These are phyloP conservation scores for Oxyruncus cristatus DNA, from an alignment of 2,113 vertebrate genomes.

Conservation along the genomic window DNA sequence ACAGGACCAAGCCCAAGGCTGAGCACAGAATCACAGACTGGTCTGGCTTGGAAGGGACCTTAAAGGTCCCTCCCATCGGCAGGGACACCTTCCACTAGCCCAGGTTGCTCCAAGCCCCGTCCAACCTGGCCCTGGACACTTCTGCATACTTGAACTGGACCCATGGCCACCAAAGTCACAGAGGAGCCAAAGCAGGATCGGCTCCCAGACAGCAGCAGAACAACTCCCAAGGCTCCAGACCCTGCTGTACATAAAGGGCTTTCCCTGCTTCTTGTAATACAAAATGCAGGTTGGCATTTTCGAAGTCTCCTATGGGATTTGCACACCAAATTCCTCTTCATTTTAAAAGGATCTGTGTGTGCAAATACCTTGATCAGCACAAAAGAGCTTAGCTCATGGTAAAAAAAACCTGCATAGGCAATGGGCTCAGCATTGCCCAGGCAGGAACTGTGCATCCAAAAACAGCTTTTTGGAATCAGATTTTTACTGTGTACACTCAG, in stretches of 20 bases:
- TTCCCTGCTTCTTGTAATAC: neutral
- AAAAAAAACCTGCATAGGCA: neutral
- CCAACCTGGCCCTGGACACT: neutral
- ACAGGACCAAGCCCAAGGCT: neutral
- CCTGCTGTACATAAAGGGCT: neutral
- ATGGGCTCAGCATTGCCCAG: neutral
- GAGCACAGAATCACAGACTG: neutral
- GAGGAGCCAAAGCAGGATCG: neutral
- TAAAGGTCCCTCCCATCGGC: neutral
- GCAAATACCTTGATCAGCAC: constrained; percentile 9
- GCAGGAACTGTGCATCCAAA: neutral
- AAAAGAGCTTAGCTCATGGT: neutral
- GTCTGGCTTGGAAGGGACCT: neutral
- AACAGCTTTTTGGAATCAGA: neutral
- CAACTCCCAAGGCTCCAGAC: neutral
- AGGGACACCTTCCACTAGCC: neutral
- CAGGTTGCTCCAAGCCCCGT: fast-evolving
- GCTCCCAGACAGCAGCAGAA: neutral
- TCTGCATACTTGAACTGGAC: neutral
- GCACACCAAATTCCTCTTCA: neutral
- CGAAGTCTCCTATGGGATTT: neutral
- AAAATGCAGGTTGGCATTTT: neutral
- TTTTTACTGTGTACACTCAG: neutral
- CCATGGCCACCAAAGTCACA: neutral
- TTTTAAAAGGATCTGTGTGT: neutral